These are phyloP conservation scores for Eupeodes latifasciatus DNA, from an alignment of 2,888 invertebrate genomes.

Conservation along the genomic window DNA sequence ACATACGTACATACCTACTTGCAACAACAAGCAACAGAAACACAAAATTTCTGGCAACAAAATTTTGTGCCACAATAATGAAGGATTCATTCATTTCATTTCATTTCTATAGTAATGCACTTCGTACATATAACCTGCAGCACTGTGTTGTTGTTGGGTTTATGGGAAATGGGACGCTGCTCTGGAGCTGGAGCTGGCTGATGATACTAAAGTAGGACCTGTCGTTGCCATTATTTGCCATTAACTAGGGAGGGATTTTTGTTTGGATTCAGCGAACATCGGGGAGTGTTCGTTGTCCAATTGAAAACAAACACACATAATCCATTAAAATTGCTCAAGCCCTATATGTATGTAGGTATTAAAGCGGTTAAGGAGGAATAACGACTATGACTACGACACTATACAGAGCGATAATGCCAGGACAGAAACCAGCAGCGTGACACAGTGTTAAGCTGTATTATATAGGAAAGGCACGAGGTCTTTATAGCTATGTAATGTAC, in stretches of 20 bases:
- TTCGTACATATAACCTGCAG: neutral
- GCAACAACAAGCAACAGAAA: slow-evolving; percentile 33
- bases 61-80: slow-evolving; percentile 41
- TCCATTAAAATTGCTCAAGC: slow-evolving; percentile 54
- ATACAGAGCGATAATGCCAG: too few species aligned
- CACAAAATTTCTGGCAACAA: slow-evolving; percentile 23
- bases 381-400: neutral
- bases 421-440: too few species aligned
- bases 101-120: neutral
- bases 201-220: neutral
- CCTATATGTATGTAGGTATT: neutral
- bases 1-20: slow-evolving; percentile 26
- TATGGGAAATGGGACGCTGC: too few species aligned
- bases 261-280: neutral
- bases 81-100: slow-evolving; percentile 47
- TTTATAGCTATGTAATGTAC: too few species aligned
- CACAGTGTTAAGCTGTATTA: neutral
- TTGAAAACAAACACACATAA: slow-evolving; percentile 58
- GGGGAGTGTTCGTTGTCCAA: slow-evolving; percentile 41
- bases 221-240: neutral
- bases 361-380: neutral
- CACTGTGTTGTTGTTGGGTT: neutral
- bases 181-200: too few species aligned
- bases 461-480: neutral
- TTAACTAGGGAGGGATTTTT: neutral